Evolutionary conservation across 2,113 vertebrate genomes (phyloP).

Genomic region (Pteropus alecto): DNA sequence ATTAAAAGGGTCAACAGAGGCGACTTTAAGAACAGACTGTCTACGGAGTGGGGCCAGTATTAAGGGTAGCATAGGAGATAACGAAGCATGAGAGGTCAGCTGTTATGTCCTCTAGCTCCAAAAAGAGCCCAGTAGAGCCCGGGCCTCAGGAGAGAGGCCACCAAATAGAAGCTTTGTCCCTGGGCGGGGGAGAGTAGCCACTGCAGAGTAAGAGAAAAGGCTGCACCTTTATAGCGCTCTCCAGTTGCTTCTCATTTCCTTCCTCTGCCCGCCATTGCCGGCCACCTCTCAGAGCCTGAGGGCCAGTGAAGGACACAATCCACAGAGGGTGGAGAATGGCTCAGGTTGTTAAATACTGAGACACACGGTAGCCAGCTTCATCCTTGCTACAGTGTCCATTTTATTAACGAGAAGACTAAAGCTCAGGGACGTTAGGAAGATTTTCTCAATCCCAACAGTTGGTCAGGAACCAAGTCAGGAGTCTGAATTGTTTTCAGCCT

Average conservation of each 20-base stretch:
- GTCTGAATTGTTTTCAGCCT: neutral
- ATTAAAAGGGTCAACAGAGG: neutral
- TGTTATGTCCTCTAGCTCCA: neutral
- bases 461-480: neutral
- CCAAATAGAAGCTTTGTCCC: neutral
- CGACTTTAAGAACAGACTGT: neutral
- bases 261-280: neutral
- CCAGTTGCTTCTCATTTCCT: neutral
- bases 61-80: no score
- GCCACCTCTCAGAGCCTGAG: neutral
- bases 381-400: neutral
- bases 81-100: neutral
- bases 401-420: neutral
- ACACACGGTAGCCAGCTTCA: neutral
- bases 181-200: neutral
- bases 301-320: no score
- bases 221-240: neutral
- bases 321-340: neutral
- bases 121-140: neutral
- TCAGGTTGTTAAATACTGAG: no score
- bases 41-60: no score
- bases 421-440: neutral
- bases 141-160: neutral
- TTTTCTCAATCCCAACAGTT: neutral
- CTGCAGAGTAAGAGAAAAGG: neutral